phyloP scores from a whole-genome alignment of 2,113 vertebrate species.

The Callocephalon fimbriatum region DNA sequence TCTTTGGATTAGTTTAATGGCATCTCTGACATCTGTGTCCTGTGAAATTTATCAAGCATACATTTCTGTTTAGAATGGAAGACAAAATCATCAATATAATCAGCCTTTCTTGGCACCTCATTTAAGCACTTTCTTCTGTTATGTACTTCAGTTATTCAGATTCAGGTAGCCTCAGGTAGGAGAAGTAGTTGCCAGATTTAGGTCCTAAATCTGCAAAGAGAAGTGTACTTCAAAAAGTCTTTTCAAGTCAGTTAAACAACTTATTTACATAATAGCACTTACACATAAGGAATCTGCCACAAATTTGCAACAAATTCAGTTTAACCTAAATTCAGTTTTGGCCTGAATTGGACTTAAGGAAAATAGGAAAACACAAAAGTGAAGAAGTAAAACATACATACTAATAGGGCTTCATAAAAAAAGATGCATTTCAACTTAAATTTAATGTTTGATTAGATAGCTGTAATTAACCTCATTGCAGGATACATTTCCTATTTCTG shows the following conservation, averaged over 20 bases:
- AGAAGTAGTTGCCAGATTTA: neutral
- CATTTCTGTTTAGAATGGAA: neutral
- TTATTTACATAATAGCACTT: neutral
- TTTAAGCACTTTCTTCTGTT: neutral
- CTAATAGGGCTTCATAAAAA: neutral
- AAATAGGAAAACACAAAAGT: neutral
- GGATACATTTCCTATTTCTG: neutral
- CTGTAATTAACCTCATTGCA: neutral
- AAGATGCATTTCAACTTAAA: neutral
- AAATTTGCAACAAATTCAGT: neutral
- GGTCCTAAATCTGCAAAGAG: neutral
- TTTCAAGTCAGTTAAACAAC: neutral
- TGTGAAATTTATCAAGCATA: neutral
- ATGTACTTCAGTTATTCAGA: neutral
- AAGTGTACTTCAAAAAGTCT: neutral
- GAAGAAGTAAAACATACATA: neutral
- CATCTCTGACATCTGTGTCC: neutral
- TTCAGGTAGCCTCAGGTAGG: neutral
- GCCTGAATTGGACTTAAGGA: neutral
- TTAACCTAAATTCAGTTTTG: neutral
- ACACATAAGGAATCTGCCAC: neutral
- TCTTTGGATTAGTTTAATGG: slow-evolving; percentile 4
- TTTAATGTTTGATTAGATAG: neutral
- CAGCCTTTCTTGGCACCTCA: neutral
- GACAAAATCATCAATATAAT: neutral